Evolutionary conservation across 2,113 vertebrate genomes (phyloP), one percentile per base, ranked within the genome.

Genomic region (Geococcyx californianus): DNA sequence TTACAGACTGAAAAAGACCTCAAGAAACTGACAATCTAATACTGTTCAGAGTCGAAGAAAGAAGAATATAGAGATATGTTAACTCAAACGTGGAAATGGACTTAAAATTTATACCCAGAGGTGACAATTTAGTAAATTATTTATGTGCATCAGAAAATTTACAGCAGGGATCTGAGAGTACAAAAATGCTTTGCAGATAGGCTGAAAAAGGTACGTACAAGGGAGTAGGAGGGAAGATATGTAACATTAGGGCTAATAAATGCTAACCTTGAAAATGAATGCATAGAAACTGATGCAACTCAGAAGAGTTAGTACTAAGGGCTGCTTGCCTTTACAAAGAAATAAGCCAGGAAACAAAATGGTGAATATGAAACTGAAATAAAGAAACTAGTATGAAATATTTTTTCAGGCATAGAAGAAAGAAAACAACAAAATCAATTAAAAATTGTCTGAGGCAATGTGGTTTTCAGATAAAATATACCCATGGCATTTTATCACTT

Each of bases 111-210:
- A 90, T 78, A 87, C 21, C 13, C n/a, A 47, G 4, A 25, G 31
- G n/a, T 92, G n/a, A 82, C 19, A 94, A 87, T 91, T 91, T 34
- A 78, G 26, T 68, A 72, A 87, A 56, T 81, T 75, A 69, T 77
- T 81, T 74, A 78, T 28, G 10, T 47, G 40, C 5, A 49, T 64
- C 77, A 72, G 40, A 78, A 87, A 87, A 68, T 19, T 67, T 86
- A 64, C 31, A 52, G 47, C 34, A 72, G 33, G 15, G 6, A 68
- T 68, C 49, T 92, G 40, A 87, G 87, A 68, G 42, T 24, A 74
- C 12, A 52, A 74, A 96, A 90, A 13, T 28, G 15, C 25, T 75
- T 90, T 75, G 44, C 24, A 78, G 34, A 56, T 23, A 87, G 74
- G 51, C 24, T 70, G 24, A 29, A 56, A 78, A 89, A 59, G 15